These are phyloP conservation scores for Dendronephthya gigantea DNA, from an alignment of 64 coral and sea anemone genomes.

Conservation along the genomic window DNA sequence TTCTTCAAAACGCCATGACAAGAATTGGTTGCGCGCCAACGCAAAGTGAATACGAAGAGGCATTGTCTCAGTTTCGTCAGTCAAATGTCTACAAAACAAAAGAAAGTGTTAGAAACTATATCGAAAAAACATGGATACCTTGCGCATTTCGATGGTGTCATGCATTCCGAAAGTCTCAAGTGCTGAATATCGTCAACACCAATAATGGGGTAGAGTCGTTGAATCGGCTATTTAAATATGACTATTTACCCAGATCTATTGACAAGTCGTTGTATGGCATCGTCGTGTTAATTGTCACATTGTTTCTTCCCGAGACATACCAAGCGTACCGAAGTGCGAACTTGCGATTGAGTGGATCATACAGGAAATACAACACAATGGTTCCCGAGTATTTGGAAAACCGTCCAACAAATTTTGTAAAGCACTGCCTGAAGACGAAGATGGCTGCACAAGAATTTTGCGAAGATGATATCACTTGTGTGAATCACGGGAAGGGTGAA, in stretches of 20 bases:
- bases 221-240: background rate
- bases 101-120: background rate
- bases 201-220: background rate
- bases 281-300: background rate
- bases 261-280: background rate
- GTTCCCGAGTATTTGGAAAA: conserved; percentile 14
- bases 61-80: background rate
- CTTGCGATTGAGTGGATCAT: background rate
- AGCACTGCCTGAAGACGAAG: conserved; percentile 27
- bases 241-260: background rate
- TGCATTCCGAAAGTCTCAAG: background rate
- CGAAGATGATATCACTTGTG: background rate
- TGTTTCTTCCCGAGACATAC: background rate
- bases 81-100: conserved; percentile 30
- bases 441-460: background rate
- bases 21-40: conserved; percentile 8
- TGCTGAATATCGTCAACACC: background rate
- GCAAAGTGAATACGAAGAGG: conserved; percentile 1
- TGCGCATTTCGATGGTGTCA: background rate
- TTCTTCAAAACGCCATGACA: background rate
- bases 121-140: background rate
- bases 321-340: background rate
- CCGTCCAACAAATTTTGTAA: conserved; percentile 25
- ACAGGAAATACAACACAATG: background rate
- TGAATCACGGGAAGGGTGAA: background rate